Conservation (phyloP, 2,113 vertebrate species). For the Phrynosoma platyrhinos region DNA sequence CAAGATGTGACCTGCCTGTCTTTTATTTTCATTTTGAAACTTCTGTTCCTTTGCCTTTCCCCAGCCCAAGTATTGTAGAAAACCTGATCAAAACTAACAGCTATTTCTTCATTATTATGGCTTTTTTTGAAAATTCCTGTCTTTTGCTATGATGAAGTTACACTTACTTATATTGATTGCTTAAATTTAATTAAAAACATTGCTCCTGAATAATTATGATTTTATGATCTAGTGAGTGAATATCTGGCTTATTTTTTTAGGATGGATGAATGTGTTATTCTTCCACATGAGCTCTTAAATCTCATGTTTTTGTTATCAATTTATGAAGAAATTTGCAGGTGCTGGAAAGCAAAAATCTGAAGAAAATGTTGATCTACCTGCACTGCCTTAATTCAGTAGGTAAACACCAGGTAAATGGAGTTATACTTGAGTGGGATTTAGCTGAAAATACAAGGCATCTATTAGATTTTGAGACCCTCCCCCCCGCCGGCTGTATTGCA, state of each 20-base stretch:
- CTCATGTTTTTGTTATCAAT: no score
- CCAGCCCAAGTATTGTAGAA: not conserved
- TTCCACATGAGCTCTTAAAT: no score
- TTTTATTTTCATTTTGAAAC: not conserved
- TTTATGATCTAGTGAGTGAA: not conserved
- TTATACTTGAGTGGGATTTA: no score
- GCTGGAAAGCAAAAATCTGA: no score
- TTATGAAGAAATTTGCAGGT: no score
- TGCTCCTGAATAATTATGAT: not conserved
- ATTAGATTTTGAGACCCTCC: no score
- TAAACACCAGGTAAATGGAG: no score
- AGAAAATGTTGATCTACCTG: no score
- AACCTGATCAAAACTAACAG: not conserved
- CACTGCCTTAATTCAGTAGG: no score
- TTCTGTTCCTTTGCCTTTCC: not conserved
- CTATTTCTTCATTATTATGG: not conserved
- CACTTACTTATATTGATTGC: not conserved
- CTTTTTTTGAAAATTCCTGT: not conserved
- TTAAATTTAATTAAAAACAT: not conserved
- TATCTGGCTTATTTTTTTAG: not conserved
- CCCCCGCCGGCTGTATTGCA: no score
- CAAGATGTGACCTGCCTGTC: not conserved
- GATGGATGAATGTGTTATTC: not conserved
- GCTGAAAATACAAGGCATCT: no score
- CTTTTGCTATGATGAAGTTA: no score